Evolutionary conservation across 2,113 vertebrate genomes (phyloP), one percentile per base, ranked within the genome.

Genomic region (Pachypanchax playfairii): DNA sequence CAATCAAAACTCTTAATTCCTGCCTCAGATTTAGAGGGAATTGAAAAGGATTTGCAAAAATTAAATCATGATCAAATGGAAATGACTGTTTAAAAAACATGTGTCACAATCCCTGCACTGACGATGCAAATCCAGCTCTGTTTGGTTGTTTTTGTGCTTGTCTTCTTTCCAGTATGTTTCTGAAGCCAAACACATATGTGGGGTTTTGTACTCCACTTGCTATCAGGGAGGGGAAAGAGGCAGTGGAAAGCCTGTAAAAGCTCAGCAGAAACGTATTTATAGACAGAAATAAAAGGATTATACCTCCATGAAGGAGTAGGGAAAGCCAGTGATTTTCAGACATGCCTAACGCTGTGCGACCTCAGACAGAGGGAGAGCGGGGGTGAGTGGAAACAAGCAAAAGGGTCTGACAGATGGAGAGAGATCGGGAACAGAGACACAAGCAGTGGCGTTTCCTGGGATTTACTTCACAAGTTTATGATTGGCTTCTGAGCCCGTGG

Each of bases 221-320:
- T 80, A 77, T 81, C 58, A 39, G 28, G 15, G 17, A 21, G 33
- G 57, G 26, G 24, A 25, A 15, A 10, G 67, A 70, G 65, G 65
- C 62, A 60, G 53, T 43, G 75, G 53, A 75, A 73, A 82, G 78
- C 70, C 64, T 72, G 75, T 85, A 70, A 84, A 87, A 84, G 85
- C 82, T 86, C 80, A 80, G 82, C 82, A 87, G 67, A 83, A 84
- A 87, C 84, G 77, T 88, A 90, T 90, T 90, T 87, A 87, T 88
- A 90, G 85, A 71, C 65, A 61, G 70, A 85, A 86, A 86, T 83
- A 83, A 86, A 85, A 84, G 87, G 86, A 88, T 87, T 90, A 87
- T 79, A 83, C 86, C 85, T 88, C 80, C 84, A 67, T 79, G 80
- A 78, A 86, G 73, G 77, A 80, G 75, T 64, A 36, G 47, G 54